These are phyloP conservation scores for Apodemus speciosus DNA, from an alignment of 2,113 vertebrate genomes.

Conservation along the genomic window DNA sequence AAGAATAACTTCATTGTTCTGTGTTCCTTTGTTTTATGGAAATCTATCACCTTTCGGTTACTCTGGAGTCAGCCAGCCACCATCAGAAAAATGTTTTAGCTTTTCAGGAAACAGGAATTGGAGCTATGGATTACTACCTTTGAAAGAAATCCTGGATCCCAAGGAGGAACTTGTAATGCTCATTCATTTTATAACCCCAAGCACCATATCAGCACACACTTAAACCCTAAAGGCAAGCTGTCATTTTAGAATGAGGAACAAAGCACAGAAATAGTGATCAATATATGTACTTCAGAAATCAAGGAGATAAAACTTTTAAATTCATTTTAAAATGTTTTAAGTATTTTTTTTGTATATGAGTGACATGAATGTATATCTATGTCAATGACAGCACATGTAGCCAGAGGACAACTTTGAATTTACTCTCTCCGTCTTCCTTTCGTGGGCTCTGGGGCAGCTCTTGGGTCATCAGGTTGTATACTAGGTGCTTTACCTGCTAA, in stretches of 20 bases:
- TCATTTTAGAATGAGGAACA: conserved; percentile 46
- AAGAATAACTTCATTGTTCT: conserved; percentile 58
- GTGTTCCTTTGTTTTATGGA: conserved; percentile 51
- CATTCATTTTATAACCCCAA: conserved; percentile 57
- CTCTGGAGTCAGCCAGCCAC: background rate
- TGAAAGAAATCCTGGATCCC: conserved; percentile 6
- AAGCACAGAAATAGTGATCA: conserved; percentile 18
- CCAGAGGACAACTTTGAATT: background rate
- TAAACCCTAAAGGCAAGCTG: conserved; percentile 12
- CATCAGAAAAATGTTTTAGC: conserved; percentile 49
- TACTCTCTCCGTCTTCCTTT: too few relatives aligned
- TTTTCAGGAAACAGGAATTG: conserved; percentile 36
- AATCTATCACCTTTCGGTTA: background rate
- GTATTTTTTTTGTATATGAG: background rate
- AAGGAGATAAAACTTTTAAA: background rate
- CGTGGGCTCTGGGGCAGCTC: too few relatives aligned
- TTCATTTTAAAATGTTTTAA: background rate
- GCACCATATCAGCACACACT: background rate
- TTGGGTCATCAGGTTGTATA: background rate
- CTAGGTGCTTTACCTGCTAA: background rate
- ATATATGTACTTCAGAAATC: conserved; percentile 27
- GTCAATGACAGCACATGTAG: background rate
- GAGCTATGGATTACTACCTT: background rate
- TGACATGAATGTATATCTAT: background rate
- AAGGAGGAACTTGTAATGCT: conserved; percentile 6